These are phyloP conservation scores for Allophyes oxyacanthae DNA, from an alignment of 2,888 invertebrate species.

Conservation along the genomic window DNA sequence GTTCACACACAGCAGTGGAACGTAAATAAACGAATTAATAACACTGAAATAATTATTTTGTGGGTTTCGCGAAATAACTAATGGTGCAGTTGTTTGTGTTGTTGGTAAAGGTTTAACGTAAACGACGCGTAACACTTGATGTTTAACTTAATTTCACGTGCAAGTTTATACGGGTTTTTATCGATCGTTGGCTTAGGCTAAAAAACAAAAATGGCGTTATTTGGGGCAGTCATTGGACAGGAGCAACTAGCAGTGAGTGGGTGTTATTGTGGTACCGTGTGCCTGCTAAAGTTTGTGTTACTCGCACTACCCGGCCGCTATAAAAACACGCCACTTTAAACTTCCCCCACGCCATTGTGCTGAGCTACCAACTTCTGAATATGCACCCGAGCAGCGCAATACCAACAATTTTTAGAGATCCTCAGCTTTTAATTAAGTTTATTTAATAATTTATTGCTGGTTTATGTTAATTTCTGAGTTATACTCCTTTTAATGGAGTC, in stretches of 20 bases:
- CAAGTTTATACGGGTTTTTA: slow-evolving; percentile 1
- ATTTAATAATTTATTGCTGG: slow-evolving; percentile 36
- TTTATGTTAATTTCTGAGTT: slow-evolving; percentile 32
- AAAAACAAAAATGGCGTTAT: slow-evolving; percentile 39
- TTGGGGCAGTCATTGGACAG: slow-evolving; percentile 13
- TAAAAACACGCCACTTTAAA: slow-evolving; percentile 65
- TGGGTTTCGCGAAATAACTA: slow-evolving; percentile 15
- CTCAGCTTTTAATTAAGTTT: slow-evolving; percentile 47
- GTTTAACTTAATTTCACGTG: neutral
- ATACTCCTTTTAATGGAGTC: slow-evolving; percentile 29
- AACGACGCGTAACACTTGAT: neutral
- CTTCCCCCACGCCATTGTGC: slow-evolving; percentile 56
- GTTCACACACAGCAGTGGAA: slow-evolving; percentile 12
- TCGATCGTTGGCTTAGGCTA: neutral
- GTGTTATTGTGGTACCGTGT: slow-evolving; percentile 40
- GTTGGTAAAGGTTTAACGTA: slow-evolving; percentile 8
- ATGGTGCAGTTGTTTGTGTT: slow-evolving; percentile 11
- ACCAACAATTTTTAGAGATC: slow-evolving; percentile 46
- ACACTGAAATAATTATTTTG: slow-evolving; percentile 21
- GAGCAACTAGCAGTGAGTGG: slow-evolving; percentile 15
- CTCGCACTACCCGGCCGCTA: slow-evolving; percentile 44
- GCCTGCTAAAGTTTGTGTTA: slow-evolving; percentile 47
- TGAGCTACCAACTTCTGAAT: slow-evolving; percentile 55
- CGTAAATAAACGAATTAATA: slow-evolving; percentile 32
- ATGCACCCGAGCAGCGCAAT: slow-evolving; percentile 43